Evolutionary conservation across 1,140 invertebrate species (phyloP), one percentile per base, ranked within the genome.

Genomic region (Micrasema longulum): DNA sequence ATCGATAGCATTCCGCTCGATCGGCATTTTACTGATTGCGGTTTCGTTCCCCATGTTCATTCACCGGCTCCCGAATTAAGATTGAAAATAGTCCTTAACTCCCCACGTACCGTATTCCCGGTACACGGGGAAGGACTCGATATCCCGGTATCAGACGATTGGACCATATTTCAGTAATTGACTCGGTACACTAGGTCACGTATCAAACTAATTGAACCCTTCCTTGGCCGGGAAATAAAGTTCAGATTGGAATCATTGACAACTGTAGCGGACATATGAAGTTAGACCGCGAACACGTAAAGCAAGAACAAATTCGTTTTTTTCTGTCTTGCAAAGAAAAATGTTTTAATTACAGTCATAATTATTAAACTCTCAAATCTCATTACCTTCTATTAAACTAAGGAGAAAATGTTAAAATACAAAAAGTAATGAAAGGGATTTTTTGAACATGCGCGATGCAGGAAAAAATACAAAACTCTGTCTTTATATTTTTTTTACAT

Each of bases 141-240:
- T 65, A 47, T 35, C 23, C 62, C 26, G n/a, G 26, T 4, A 52
- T 69, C 60, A 55, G 36, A 31, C 57, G 43, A 36, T 50, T 52
- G 52, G 26, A 71, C 67, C 73, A 75, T 69, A 72, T 72, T 72
- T 69, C 69, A 75, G 69, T 75, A 75, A 75, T 75, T 72, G 70
- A 69, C 57, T 75, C 47, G 47, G 55, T 64, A 35, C 52, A 48
- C 43, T 64, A 53, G 65, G 70, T 75, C 74, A 75, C 74, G 74
- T 75, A 69, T 75, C 70, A 69, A 72, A 75, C 70, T 75, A 75
- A 75, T 75, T 75, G 74, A 72, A 75, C 74, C 69, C 66, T 71
- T 62, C 36, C 67, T 67, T 31, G 43, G 26, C 22, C n/a, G 57
- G 41, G 48, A 65, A 69, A 74, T 74, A 71, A 74, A 74, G 73